A percentile compares a stretch with the other conserved stretches of the same genome.
Evolutionary conservation across 2,797 vertebrate species (phyloP).

Genomic region (Coregonus sp.): DNA sequence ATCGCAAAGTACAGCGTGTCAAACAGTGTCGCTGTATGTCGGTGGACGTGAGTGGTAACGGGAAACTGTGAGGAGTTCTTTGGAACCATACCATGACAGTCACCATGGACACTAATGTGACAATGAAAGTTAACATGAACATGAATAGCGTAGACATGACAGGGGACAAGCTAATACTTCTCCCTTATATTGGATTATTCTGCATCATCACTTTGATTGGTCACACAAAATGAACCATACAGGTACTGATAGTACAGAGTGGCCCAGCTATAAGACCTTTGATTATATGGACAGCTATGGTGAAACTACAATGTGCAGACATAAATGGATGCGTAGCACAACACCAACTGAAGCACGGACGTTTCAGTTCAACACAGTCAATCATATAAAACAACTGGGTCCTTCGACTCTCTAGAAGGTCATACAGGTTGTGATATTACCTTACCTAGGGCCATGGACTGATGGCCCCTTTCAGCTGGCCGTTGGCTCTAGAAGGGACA

Average conservation of each 20-base stretch:
- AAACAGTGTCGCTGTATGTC: constrained; percentile 97
- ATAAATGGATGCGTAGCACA: neutral
- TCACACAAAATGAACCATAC: constrained; percentile 7
- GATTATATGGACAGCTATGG: neutral
- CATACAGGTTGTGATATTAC: constrained; percentile 20
- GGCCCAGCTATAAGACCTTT: neutral
- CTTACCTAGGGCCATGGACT: neutral
- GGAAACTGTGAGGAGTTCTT: constrained; percentile 75
- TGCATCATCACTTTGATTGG: constrained; percentile 4
- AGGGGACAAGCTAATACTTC: constrained; percentile 23
- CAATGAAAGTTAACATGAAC: neutral
- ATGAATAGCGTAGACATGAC: constrained; percentile 3
- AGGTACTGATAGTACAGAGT: neutral
- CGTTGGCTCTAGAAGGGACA: constrained; percentile 9
- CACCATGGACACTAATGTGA: neutral
- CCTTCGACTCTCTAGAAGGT: constrained; percentile 5
- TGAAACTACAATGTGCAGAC: neutral
- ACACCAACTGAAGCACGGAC: neutral
- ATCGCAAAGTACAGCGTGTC: constrained; percentile 93
- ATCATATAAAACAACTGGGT: constrained; percentile 5
- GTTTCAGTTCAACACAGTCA: neutral
- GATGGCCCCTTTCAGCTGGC: neutral
- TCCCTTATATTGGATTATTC: constrained; percentile 27
- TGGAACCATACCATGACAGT: neutral
- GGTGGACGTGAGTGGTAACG: constrained; percentile 80